phyloP scores from a whole-genome alignment of 2,888 invertebrate genomes.

The Timema cristinae region DNA sequence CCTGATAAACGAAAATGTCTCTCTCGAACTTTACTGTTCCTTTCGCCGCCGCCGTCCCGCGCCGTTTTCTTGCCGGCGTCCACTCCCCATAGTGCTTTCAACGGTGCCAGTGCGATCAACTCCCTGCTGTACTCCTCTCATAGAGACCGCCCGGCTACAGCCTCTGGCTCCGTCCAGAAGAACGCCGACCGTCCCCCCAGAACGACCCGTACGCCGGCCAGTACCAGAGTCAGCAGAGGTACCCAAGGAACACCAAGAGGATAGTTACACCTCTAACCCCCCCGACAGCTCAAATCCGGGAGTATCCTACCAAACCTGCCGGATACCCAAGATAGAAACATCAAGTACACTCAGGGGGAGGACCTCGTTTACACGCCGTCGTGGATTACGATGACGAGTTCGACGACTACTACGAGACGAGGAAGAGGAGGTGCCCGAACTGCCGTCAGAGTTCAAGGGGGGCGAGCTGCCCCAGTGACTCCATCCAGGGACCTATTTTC shows the following conservation, averaged over 20 bases:
- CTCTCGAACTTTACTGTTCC: slow-evolving; percentile 3
- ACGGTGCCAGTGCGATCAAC: slow-evolving; percentile 32
- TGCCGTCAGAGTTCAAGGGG: slow-evolving; percentile 24
- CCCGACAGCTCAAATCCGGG: slow-evolving; percentile 9
- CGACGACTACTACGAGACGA: slow-evolving; percentile 56
- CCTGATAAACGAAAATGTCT: background rate
- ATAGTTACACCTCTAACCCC: slow-evolving; percentile 22
- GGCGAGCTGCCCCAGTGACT: slow-evolving; percentile 60
- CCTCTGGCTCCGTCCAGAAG: slow-evolving; percentile 31
- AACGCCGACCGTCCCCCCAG: slow-evolving; percentile 20
- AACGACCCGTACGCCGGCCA: slow-evolving; percentile 26
- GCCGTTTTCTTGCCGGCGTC: slow-evolving; percentile 14
- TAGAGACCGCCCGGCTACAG: slow-evolving; percentile 29
- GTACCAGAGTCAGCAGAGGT: slow-evolving; percentile 29
- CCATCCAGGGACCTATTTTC: slow-evolving; percentile 84
- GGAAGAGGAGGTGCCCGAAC: slow-evolving; percentile 41
- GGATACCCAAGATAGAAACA: slow-evolving; percentile 43
- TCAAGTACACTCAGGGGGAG: slow-evolving; percentile 43
- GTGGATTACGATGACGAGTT: slow-evolving; percentile 66
- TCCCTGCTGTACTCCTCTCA: slow-evolving; percentile 29
- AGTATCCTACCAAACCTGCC: slow-evolving; percentile 25
- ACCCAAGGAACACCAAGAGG: slow-evolving; percentile 22
- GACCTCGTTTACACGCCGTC: slow-evolving; percentile 66
- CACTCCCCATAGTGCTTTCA: slow-evolving; percentile 33
- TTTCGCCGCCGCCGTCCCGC: background rate